Evolutionary conservation across 2,888 invertebrate genomes (phyloP).

Genomic region (Drosophila atripex): DNA sequence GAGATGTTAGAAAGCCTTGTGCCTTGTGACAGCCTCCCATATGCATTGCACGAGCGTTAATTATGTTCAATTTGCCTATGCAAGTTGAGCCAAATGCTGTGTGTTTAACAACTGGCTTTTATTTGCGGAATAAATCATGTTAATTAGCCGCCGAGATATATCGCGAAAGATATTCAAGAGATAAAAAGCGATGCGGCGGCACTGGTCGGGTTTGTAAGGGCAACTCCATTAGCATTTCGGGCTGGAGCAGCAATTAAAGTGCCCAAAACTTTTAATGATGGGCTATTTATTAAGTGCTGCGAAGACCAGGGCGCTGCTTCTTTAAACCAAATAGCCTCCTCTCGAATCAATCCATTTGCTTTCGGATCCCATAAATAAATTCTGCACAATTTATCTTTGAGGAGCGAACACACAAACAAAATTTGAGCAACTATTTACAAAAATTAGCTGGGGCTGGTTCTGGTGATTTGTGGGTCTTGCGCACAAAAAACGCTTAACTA

Average conservation of each 20-base stretch:
- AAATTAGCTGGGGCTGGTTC: slow-evolving; percentile 31
- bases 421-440: slow-evolving; percentile 62
- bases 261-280: slow-evolving; percentile 69
- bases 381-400: slow-evolving; percentile 68
- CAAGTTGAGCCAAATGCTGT: slow-evolving; percentile 54
- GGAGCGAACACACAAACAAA: slow-evolving; percentile 38
- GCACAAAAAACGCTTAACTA: not conserved
- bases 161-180: not conserved
- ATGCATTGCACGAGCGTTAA: slow-evolving; percentile 62
- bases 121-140: slow-evolving; percentile 42
- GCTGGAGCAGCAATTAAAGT: slow-evolving; percentile 54
- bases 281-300: slow-evolving; percentile 63
- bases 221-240: slow-evolving; percentile 47
- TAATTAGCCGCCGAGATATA: slow-evolving; percentile 32
- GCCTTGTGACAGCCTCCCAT: too few relatives aligned
- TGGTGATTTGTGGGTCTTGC: slow-evolving; percentile 26
- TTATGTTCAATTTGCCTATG: slow-evolving; percentile 71
- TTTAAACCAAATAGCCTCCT: slow-evolving; percentile 14
- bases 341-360: slow-evolving; percentile 59
- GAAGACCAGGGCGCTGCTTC: not conserved
- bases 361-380: slow-evolving; percentile 54
- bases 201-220: slow-evolving; percentile 14
- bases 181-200: not conserved
- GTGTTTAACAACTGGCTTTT: slow-evolving; percentile 41
- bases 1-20: slow-evolving; percentile 17